Conservation (phyloP, 2,797 vertebrate genomes). For the Acropternis orthonyx region DNA sequence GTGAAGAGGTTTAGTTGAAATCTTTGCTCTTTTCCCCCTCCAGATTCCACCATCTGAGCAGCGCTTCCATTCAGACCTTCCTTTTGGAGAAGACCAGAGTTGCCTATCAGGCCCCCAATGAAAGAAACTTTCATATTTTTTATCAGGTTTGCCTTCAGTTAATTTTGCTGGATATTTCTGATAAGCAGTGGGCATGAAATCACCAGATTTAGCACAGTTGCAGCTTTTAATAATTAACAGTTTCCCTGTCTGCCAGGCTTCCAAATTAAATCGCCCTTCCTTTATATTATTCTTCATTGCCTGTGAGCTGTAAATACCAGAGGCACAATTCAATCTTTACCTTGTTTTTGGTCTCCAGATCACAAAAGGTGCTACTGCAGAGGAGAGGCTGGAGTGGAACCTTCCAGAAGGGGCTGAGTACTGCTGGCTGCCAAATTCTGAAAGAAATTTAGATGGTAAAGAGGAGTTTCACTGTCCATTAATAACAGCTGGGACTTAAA, state of each 20-base stretch:
- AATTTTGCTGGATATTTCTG: background rate
- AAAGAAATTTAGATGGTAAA: constrained; percentile 87
- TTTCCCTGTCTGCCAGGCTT: background rate
- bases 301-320: background rate
- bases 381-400: constrained; percentile 88
- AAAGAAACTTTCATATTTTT: constrained; percentile 98
- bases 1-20: background rate
- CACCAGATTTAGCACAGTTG: background rate
- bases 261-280: background rate
- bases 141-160: constrained; percentile 84
- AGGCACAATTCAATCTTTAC: background rate
- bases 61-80: constrained; percentile 93
- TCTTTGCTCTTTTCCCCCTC: background rate
- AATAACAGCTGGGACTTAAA: background rate
- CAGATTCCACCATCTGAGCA: constrained; percentile 88
- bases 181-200: background rate
- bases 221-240: background rate
- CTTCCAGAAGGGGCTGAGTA: constrained; percentile 80
- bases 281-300: background rate
- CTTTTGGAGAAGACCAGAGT: constrained; percentile 96
- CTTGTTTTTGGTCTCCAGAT: constrained; percentile 78
- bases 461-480: background rate
- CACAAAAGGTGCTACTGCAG: constrained; percentile 85
- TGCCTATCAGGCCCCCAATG: constrained; percentile 83
- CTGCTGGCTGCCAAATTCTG: constrained; percentile 88